These are phyloP conservation scores for Orthosia gracilis DNA, from an alignment of 2,888 invertebrate genomes.

Conservation along the genomic window DNA sequence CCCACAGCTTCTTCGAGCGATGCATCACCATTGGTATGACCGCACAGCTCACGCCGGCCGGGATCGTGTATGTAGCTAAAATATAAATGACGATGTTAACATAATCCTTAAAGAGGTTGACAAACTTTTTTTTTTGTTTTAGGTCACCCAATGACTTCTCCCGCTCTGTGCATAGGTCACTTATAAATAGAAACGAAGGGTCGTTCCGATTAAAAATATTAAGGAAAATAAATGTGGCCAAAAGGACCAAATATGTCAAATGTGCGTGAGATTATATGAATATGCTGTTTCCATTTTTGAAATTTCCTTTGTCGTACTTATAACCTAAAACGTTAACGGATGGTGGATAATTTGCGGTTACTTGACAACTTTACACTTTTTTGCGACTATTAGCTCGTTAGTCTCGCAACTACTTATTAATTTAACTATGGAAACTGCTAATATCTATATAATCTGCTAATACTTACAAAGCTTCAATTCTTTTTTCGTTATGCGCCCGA, in stretches of 20 bases:
- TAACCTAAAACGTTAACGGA: neutral
- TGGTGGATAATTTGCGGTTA: neutral
- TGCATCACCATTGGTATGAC: conserved; percentile 86
- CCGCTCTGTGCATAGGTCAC: no score
- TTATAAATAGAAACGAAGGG: no score
- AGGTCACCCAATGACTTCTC: no score
- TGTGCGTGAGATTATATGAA: neutral
- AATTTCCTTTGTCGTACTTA: neutral
- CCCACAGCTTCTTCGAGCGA: conserved; percentile 89
- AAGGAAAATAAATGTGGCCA: no score
- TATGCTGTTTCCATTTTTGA: neutral
- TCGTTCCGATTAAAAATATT: no score
- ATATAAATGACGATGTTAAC: conserved; percentile 20
- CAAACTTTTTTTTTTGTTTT: no score
- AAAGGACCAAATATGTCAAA: no score
- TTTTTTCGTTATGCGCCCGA: conserved; percentile 85
- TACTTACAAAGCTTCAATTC: conserved; percentile 89
- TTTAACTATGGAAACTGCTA: neutral
- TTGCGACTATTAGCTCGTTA: neutral
- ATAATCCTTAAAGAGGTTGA: no score
- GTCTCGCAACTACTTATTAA: conserved; percentile 2
- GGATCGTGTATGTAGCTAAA: conserved; percentile 84
- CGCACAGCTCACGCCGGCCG: conserved; percentile 85
- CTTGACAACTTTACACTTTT: neutral
- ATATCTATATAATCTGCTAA: neutral